Evolutionary conservation across 2,888 invertebrate genomes (phyloP).

Genomic region (Macaria notata): DNA sequence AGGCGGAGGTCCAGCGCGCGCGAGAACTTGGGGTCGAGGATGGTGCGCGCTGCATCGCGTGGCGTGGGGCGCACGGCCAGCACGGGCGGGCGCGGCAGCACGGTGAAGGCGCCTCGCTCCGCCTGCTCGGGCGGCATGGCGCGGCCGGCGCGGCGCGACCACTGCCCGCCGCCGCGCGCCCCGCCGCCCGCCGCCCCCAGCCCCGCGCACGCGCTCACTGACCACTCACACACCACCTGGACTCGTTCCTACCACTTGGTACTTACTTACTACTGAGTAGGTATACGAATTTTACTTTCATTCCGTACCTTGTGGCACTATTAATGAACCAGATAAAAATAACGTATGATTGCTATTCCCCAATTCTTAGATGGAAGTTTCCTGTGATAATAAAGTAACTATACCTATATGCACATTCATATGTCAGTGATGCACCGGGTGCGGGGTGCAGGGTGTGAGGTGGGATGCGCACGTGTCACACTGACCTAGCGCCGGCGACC

Average conservation of each 20-base stretch:
- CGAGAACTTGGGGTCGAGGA: slow-evolving; percentile 83
- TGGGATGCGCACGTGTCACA: no score
- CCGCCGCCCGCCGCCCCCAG: slow-evolving; percentile 1
- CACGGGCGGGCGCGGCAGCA: slow-evolving; percentile 40
- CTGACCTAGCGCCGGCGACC: no score
- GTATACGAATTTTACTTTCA: no score
- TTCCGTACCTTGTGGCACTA: no score
- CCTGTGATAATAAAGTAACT: no score
- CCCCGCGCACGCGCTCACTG: slow-evolving; percentile 12
- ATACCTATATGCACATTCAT: no score
- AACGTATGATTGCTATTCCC: no score
- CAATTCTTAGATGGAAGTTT: no score
- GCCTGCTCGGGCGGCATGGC: slow-evolving; percentile 35
- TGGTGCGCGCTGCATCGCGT: slow-evolving; percentile 37
- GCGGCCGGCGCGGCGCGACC: slow-evolving; percentile 30
- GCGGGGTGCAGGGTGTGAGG: no score
- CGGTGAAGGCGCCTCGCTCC: slow-evolving; percentile 22
- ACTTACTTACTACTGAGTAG: no score
- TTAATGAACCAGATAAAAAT: no score
- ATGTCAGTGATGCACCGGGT: no score
- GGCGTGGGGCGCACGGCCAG: slow-evolving; percentile 52
- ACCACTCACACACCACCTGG: slow-evolving; percentile 14
- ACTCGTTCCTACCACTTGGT: not conserved
- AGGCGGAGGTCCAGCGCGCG: slow-evolving; percentile 88
- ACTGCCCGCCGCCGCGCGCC: slow-evolving; percentile 43